phyloP scores from a whole-genome alignment of 35 echinoderm and acorn worm species.

The Apostichopus parvimensis region DNA sequence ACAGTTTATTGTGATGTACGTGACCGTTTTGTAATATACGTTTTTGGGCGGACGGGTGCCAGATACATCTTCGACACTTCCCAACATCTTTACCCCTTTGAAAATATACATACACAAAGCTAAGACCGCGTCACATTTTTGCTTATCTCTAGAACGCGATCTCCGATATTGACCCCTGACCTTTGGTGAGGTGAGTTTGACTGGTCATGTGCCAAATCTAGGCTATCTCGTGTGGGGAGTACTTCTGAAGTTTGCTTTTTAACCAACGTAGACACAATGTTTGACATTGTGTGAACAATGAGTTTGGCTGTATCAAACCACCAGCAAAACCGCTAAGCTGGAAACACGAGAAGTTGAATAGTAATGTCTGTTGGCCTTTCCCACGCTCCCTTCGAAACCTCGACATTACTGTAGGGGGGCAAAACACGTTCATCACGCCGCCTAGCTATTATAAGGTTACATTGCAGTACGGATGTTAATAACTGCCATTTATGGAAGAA shows the following conservation, averaged over 20 bases:
- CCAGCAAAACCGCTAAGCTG: neutral
- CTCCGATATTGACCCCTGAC: neutral
- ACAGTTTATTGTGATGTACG: neutral
- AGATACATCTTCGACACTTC: neutral
- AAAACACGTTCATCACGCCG: conserved; percentile 19
- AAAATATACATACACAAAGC: neutral
- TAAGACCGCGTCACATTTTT: neutral
- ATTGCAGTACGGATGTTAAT: too few species aligned
- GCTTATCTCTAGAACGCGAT: neutral
- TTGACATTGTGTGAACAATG: conserved; percentile 37
- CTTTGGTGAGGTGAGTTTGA: neutral
- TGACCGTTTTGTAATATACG: neutral
- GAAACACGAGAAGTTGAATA: conserved; percentile 6
- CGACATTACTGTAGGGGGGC: conserved; percentile 18
- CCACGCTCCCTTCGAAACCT: conserved; percentile 38
- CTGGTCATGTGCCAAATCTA: conserved; percentile 13
- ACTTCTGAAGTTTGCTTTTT: neutral
- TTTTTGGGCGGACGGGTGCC: neutral
- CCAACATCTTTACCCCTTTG: neutral
- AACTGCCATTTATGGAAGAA: too few species aligned
- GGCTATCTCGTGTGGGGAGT: neutral
- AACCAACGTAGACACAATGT: conserved; percentile 18
- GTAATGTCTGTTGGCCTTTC: conserved; percentile 35
- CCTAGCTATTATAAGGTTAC: neutral
- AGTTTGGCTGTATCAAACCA: conserved; percentile 32